phyloP scores from a whole-genome alignment of 2,113 vertebrate genomes.

The Columbina picui region DNA sequence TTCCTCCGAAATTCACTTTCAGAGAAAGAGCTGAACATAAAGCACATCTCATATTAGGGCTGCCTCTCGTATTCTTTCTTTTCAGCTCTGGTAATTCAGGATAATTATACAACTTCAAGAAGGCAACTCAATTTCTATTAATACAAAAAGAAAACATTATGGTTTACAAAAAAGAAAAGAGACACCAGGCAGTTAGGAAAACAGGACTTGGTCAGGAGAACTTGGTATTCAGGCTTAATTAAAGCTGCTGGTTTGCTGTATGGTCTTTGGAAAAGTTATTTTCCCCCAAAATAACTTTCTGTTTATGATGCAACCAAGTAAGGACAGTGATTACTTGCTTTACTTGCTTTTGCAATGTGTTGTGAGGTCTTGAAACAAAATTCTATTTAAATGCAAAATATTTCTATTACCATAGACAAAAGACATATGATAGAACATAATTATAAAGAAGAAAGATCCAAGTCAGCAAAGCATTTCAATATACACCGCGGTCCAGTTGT shows the following conservation, averaged over 20 bases:
- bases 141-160: neutral
- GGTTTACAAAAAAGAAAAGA: neutral
- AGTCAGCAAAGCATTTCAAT: neutral
- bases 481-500: neutral
- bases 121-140: neutral
- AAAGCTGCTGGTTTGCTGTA: neutral
- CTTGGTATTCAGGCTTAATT: neutral
- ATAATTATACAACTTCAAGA: neutral
- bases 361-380: neutral
- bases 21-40: neutral
- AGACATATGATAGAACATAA: neutral
- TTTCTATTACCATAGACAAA: neutral
- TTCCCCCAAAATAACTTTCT: neutral
- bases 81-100: neutral
- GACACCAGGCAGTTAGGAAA: neutral
- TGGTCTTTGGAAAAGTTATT: neutral
- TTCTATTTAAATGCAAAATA: neutral
- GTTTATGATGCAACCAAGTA: neutral
- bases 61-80: neutral
- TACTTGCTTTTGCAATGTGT: neutral
- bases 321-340: neutral
- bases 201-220: neutral
- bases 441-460: neutral
- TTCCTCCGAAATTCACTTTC: neutral
- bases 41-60: neutral